These are phyloP conservation scores for Leptinotarsa juncta DNA, from an alignment of 2,888 invertebrate genomes.

Conservation along the genomic window DNA sequence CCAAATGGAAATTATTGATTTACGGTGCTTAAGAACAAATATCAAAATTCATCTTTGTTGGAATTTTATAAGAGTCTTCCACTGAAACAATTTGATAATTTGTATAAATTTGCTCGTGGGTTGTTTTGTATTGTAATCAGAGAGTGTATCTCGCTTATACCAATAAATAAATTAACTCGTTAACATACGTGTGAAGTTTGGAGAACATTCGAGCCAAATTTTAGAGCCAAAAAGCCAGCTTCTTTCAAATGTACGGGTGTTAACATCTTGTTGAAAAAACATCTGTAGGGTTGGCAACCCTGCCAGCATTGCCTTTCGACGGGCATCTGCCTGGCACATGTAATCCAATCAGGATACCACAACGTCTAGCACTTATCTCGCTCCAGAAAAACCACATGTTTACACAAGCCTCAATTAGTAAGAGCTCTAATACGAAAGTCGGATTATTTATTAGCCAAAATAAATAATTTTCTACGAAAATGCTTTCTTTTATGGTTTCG, in stretches of 20 bases:
- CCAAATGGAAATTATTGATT: too few species aligned
- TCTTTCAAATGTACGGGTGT: background rate
- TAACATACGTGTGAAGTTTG: too few species aligned
- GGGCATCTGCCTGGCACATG: slow-evolving; percentile 55
- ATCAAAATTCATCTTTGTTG: too few species aligned
- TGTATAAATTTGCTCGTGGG: too few species aligned
- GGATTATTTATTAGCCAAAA: slow-evolving; percentile 53
- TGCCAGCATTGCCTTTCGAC: slow-evolving; percentile 25
- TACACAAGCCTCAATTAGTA: slow-evolving; percentile 54
- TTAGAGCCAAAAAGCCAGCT: too few species aligned
- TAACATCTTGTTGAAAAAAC: slow-evolving; percentile 20
- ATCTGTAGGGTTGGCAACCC: slow-evolving; percentile 36
- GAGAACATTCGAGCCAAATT: too few species aligned
- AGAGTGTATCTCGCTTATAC: too few species aligned
- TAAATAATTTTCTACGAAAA: slow-evolving; percentile 50
- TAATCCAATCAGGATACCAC: slow-evolving; percentile 45
- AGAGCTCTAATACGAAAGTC: slow-evolving; percentile 46
- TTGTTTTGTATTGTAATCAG: too few species aligned
- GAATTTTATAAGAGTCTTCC: too few species aligned
- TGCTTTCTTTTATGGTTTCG: slow-evolving; percentile 43
- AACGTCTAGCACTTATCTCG: slow-evolving; percentile 46
- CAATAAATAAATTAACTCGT: too few species aligned
- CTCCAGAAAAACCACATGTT: slow-evolving; percentile 57
- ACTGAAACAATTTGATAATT: too few species aligned
- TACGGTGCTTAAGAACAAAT: too few species aligned